Evolutionary conservation across 2,888 invertebrate species (phyloP).

Genomic region (Lepidocyrtoides sp.): DNA sequence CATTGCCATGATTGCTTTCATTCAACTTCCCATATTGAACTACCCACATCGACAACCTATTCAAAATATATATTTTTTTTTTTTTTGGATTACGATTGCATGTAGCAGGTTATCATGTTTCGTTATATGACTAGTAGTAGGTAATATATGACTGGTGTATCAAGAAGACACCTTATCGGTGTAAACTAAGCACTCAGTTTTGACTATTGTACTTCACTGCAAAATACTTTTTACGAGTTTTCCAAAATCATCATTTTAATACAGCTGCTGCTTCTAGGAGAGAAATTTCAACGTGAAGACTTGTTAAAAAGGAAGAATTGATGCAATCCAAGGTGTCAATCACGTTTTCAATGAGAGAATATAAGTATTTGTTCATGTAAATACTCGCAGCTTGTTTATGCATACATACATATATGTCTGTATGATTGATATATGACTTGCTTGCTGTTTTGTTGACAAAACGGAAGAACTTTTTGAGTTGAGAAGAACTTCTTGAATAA

Average conservation of each 20-base stretch:
- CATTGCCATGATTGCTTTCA: neutral
- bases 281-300: slow-evolving; percentile 2
- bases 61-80: slow-evolving; percentile 51
- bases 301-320: neutral
- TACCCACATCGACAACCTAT: no score
- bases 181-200: neutral
- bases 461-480: slow-evolving; percentile 29
- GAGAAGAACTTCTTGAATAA: slow-evolving; percentile 65
- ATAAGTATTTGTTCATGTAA: neutral
- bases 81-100: no score
- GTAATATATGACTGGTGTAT: neutral
- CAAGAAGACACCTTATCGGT: neutral
- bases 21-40: slow-evolving; percentile 14
- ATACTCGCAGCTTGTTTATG: no score
- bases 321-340: slow-evolving; percentile 73
- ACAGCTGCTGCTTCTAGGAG: slow-evolving; percentile 50
- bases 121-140: neutral
- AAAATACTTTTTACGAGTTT: neutral
- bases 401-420: no score
- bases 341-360: slow-evolving; percentile 57
- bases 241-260: neutral
- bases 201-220: neutral
- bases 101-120: slow-evolving; percentile 55
- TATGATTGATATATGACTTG: neutral
- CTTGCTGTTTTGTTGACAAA: slow-evolving; percentile 67